Conservation (phyloP, 2,113 vertebrate species). For the Eulemur macaco region DNA sequence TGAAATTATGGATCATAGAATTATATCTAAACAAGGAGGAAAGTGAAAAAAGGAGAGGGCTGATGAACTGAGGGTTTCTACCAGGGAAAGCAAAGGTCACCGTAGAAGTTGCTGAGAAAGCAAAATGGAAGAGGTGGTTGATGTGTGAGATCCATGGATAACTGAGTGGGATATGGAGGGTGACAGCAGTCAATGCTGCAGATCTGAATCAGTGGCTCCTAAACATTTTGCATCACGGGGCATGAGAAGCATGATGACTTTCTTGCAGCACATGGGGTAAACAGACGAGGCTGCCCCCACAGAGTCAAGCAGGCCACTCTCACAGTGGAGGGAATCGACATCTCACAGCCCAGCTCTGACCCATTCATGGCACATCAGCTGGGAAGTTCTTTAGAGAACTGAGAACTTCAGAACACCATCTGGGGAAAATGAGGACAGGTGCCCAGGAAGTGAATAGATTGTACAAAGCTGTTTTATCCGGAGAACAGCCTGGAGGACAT, state of each 20-base stretch:
- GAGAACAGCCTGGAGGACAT: neutral
- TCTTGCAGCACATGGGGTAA: neutral
- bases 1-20: neutral
- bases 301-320: neutral
- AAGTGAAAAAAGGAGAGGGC: neutral
- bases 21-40: neutral
- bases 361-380: no score
- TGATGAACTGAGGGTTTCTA: neutral
- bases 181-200: rapidly evolving
- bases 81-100: neutral
- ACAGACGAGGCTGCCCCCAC: neutral
- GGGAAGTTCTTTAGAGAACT: neutral
- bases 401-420: neutral
- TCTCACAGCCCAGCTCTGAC: neutral
- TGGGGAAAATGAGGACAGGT: neutral
- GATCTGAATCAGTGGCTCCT: neutral
- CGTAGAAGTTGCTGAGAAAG: neutral
- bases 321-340: rapidly evolving
- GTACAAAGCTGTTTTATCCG: neutral
- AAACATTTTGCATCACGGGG: neutral
- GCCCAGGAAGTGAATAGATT: neutral
- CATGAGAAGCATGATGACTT: neutral
- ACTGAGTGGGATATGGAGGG: neutral
- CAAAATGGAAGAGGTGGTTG: neutral
- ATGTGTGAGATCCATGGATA: neutral